Base-by-base conservation (phyloP, 2,113 vertebrate genomes). In the Ammospiza nelsoni region DNA sequence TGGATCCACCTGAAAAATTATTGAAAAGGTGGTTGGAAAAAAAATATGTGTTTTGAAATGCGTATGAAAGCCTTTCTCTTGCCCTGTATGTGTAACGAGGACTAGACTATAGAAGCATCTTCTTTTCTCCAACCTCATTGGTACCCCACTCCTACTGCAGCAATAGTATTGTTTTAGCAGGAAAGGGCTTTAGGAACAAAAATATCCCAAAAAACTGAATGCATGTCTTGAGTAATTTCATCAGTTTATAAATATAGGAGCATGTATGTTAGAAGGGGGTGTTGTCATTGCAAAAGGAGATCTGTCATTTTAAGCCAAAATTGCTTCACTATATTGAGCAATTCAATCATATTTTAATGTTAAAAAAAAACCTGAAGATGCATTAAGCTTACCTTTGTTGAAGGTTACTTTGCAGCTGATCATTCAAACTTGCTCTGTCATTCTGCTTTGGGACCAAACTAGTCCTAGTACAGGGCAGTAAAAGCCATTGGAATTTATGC, bases 341-440 rank as follows among this genome's bases (percentile, higher is more conserved):
- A 39, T 81, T 92, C 7, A 91, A 20, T 2, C 3, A 5, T 37
- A 52, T 31, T 67, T 82, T 65, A 65, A 33, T 44, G 5, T 49
- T 63, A 54, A 43, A 63, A 39, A 16, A 49, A 48, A n/a, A 9
- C 22, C 24, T 28, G 21, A 59, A 73, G 8, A 4, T 82, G 41
- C 9, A 4, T 79, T 59, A 57, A 52, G 31, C 35, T 78, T 29
- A 48, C 33, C n/a, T 69, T 75, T 93, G 28, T 69, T 84, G 54
- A 71, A 90, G 66, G 33, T 73, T 72, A 76, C 63, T 31, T 79
- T 24, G 35, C 18, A 92, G 29, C 9, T 55, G 17, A 62, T 48
- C 29, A 41, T 54, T 90, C 35, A 49, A 33, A 33, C 41, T 49
- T 69, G 13, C 21, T 55, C 0, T 0, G 1, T 55, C 17, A 1